These are phyloP conservation scores for Unio delphinus DNA, from an alignment of 2,888 invertebrate genomes.

Conservation along the genomic window DNA sequence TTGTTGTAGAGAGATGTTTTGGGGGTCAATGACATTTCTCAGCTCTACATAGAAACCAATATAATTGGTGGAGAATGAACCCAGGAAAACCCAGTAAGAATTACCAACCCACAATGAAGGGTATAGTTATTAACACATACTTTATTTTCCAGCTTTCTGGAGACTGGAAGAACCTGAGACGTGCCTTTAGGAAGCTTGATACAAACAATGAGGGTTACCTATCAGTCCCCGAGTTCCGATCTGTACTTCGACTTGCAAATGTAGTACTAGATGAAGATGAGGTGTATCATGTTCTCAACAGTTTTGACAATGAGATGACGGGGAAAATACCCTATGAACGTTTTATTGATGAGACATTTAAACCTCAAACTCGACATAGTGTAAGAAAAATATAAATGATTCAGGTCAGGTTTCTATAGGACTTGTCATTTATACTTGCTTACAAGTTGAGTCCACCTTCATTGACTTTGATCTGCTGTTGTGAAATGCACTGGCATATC, in stretches of 20 bases:
- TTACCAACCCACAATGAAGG: too few species aligned
- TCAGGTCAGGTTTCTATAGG: background rate
- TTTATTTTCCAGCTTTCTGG: conserved; percentile 58
- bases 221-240: conserved; percentile 66
- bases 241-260: conserved; percentile 68
- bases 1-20: too few species aligned
- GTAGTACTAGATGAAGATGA: conserved; percentile 69
- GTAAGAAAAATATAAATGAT: conserved; percentile 31
- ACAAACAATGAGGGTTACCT: conserved; percentile 60
- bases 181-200: conserved; percentile 68
- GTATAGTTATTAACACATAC: background rate
- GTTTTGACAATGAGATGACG: conserved; percentile 67
- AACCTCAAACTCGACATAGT: conserved; percentile 56
- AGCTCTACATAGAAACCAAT: too few species aligned
- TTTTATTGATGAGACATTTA: conserved; percentile 66
- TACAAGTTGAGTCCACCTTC: too few species aligned
- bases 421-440: background rate
- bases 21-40: too few species aligned
- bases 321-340: conserved; percentile 67
- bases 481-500: too few species aligned
- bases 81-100: too few species aligned
- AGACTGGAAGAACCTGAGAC: conserved; percentile 68
- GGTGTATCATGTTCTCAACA: conserved; percentile 66
- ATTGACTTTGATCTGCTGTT: too few species aligned
- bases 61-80: too few species aligned